Conservation (phyloP, 37 sponge, comb jelly and placozoan species). For the Petrosia ficiformis region DNA sequence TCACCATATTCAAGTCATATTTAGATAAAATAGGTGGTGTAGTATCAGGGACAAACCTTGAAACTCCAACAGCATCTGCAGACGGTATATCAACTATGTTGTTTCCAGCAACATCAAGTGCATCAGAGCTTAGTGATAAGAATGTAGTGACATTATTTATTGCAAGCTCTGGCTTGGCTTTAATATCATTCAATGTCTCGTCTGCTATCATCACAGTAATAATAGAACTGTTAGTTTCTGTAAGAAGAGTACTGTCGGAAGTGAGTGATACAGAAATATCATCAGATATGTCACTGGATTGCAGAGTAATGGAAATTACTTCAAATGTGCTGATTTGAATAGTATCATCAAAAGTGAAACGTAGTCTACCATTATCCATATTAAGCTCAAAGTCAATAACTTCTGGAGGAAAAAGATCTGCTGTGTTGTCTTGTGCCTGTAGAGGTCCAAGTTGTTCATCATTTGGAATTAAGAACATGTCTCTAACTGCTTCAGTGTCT, state of each 20-base stretch:
- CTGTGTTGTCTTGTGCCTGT: slow-evolving; percentile 12
- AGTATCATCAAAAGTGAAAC: slow-evolving; percentile 70
- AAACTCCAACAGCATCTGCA: slow-evolving; percentile 23
- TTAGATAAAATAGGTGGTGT: slow-evolving; percentile 47
- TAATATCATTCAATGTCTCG: slow-evolving; percentile 66
- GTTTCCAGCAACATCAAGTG: slow-evolving; percentile 73
- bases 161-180: slow-evolving; percentile 54
- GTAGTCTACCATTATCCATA: slow-evolving; percentile 61
- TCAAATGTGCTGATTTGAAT: slow-evolving; percentile 48
- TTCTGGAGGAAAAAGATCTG: slow-evolving; percentile 69
- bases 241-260: slow-evolving; percentile 30
- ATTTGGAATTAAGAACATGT: slow-evolving; percentile 10
- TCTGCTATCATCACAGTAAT: slow-evolving; percentile 51
- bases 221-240: slow-evolving; percentile 6
- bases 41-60: slow-evolving; percentile 41
- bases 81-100: slow-evolving; percentile 31
- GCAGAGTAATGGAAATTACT: slow-evolving; percentile 42
- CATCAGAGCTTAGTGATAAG: slow-evolving; percentile 35
- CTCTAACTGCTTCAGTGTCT: slow-evolving; percentile 9
- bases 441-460: slow-evolving; percentile 9
- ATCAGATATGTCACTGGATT: slow-evolving; percentile 14
- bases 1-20: slow-evolving; percentile 64
- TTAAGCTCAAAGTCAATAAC: slow-evolving; percentile 60
- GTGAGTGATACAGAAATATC: slow-evolving; percentile 17
- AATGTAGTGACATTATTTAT: slow-evolving; percentile 41